Base-by-base conservation (phyloP, 2,888 invertebrate genomes). In the Tinea semifulvella region DNA sequence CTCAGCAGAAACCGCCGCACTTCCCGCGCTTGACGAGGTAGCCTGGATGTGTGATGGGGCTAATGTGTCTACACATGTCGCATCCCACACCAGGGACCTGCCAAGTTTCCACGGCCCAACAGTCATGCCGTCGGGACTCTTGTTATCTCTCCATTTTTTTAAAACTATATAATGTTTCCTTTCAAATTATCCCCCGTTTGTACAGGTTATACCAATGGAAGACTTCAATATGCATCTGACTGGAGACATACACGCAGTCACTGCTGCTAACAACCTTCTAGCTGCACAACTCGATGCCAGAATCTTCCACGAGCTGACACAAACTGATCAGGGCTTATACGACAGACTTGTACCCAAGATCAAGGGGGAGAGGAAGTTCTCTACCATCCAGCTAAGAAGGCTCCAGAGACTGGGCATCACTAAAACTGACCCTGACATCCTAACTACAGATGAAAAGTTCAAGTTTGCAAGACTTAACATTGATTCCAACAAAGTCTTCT, bases 141-240 rank as follows among this genome's bases (percentile, higher is more conserved):
- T n/a, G n/a, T n/a, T n/a, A n/a, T n/a, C n/a, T n/a, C n/a, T n/a
- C n/a, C n/a, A n/a, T n/a, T n/a, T n/a, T n/a, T n/a, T n/a, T n/a
- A n/a, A n/a, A n/a, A n/a, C n/a, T n/a, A n/a, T n/a, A n/a, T n/a
- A n/a, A n/a, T n/a, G n/a, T n/a, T n/a, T n/a, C n/a, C n/a, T n/a
- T n/a, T n/a, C n/a, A n/a, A n/a, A n/a, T n/a, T n/a, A n/a, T n/a
- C n/a, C n/a, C n/a, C n/a, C n/a, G n/a, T n/a, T n/a, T 22, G 25
- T 4, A 2, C 84, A 91, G 85, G 92, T 94, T 0, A 98, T 99
- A 53, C 99, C 99, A 0, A 99, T 99, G 99, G 98, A 99, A 72
- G 98, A 99, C 58, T 98, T 99, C 72, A 99, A 99, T 79, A 85
- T 99, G 1, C 98, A 99, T 68, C 80, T 99, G 52, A 99, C 98